Conservation (phyloP, 2,113 vertebrate species). For the Melanocharis versteri region DNA sequence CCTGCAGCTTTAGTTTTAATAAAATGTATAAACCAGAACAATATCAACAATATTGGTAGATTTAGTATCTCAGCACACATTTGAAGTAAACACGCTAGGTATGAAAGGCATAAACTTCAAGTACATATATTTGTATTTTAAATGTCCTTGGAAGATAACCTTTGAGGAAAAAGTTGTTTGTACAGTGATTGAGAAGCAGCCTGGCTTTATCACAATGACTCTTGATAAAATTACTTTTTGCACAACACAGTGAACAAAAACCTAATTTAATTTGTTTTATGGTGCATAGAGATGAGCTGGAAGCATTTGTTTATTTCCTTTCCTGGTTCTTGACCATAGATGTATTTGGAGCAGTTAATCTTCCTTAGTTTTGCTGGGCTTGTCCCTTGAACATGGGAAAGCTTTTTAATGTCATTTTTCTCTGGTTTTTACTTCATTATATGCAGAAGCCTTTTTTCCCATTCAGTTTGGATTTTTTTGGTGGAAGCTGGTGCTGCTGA, state of each 20-base stretch:
- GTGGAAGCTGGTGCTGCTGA: not conserved
- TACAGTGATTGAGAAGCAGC: conserved; percentile 17
- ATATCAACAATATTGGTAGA: not conserved
- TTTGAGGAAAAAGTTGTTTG: not conserved
- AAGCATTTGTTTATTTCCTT: conserved; percentile 19
- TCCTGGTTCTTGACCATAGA: not conserved
- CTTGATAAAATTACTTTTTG: conserved; percentile 40
- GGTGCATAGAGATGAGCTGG: conserved; percentile 45
- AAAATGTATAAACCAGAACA: not conserved
- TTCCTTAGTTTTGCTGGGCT: not conserved
- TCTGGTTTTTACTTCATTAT: not conserved
- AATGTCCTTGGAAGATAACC: conserved; percentile 27
- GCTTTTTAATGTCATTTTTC: not conserved
- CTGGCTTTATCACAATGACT: conserved; percentile 9
- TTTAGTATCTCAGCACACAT: not conserved
- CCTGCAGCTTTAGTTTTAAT: not conserved
- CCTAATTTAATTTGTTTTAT: conserved; percentile 52
- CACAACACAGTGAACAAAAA: conserved; percentile 40
- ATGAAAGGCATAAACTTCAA: not conserved
- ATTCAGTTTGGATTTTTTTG: not conserved
- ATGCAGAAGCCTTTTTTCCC: not conserved
- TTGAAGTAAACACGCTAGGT: not conserved
- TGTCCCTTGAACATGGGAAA: not conserved
- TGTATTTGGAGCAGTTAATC: not conserved
- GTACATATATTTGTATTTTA: not conserved